phyloP scores from a whole-genome alignment of 2,797 vertebrate species.

The Sparidentex hasta region DNA sequence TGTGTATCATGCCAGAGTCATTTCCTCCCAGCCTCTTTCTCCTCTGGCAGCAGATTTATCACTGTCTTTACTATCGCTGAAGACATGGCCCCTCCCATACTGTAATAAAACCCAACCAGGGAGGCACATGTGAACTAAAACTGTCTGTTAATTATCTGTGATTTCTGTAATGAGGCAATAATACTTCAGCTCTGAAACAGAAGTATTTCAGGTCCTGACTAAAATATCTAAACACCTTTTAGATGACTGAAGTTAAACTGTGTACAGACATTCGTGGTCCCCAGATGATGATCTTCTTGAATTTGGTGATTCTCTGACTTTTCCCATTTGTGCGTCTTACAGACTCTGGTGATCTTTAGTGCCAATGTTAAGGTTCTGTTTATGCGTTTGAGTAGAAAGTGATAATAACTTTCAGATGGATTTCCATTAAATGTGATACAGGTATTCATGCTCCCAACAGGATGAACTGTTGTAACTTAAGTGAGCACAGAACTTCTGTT shows the following conservation, averaged over 20 bases:
- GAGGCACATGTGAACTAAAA: background rate
- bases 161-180: background rate
- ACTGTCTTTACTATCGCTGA: background rate
- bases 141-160: background rate
- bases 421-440: background rate
- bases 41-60: constrained; percentile 16
- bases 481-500: background rate
- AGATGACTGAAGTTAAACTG: background rate
- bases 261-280: background rate
- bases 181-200: background rate
- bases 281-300: background rate
- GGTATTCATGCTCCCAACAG: background rate
- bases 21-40: constrained; percentile 1
- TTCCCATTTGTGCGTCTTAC: no score
- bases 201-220: background rate
- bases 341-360: no score
- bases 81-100: background rate
- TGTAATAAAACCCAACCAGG: background rate
- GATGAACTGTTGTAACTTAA: background rate
- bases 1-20: constrained; percentile 19
- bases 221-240: background rate
- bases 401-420: background rate
- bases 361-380: no score
- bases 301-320: background rate
- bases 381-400: background rate